Conservation (phyloP, 1,140 invertebrate species). For the Atta cephalotes region DNA sequence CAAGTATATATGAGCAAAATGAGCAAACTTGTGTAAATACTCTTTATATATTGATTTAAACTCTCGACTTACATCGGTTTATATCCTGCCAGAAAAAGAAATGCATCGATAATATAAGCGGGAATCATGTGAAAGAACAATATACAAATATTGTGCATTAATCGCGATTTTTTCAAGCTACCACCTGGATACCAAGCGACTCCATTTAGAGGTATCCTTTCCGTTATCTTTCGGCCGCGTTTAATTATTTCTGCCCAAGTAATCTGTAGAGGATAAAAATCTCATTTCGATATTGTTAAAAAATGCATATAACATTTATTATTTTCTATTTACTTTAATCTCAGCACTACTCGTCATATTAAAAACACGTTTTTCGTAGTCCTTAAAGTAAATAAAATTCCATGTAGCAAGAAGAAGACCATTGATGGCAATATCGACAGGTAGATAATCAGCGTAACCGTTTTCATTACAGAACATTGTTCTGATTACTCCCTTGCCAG, state of each 20-base stretch:
- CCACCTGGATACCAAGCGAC: conserved; percentile 96
- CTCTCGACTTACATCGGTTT: conserved; percentile 91
- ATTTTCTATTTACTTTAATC: conserved; percentile 88
- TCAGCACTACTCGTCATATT: conserved; percentile 92
- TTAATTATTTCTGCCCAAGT: conserved; percentile 94
- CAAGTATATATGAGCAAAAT: background rate
- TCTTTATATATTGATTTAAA: background rate
- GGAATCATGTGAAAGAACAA: conserved; percentile 95
- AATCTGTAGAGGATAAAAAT: conserved; percentile 85
- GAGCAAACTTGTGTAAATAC: background rate
- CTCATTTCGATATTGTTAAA: background rate
- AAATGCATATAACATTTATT: background rate
- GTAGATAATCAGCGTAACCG: conserved; percentile 94
- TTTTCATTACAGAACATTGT: conserved; percentile 93
- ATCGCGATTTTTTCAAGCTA: conserved; percentile 93
- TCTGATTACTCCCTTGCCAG: conserved; percentile 94
- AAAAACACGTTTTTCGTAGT: conserved; percentile 87
- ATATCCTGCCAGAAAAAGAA: conserved; percentile 92
- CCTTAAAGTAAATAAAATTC: conserved; percentile 86
- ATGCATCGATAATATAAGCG: conserved; percentile 92
- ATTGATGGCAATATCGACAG: conserved; percentile 93
- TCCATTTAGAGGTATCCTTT: conserved; percentile 91
- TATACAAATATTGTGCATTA: conserved; percentile 92
- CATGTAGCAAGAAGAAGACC: conserved; percentile 89
- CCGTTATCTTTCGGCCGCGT: conserved; percentile 92